A percentile compares a stretch with the other conserved stretches of the same genome.
These are phyloP conservation scores for Pseudochirops cupreus DNA, from an alignment of 2,797 vertebrate species.

Conservation along the genomic window DNA sequence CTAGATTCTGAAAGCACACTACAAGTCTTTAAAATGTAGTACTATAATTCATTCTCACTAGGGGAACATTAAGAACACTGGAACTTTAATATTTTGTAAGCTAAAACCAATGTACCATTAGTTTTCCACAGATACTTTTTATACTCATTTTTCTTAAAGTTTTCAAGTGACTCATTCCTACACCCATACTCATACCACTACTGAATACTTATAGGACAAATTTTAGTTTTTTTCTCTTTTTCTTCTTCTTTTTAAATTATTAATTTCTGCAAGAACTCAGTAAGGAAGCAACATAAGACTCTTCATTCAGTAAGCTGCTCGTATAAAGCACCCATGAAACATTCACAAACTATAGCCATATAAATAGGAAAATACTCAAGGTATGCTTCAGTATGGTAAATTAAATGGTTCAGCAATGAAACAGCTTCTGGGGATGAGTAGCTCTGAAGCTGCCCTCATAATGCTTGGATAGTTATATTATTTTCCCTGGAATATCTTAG, in stretches of 20 bases:
- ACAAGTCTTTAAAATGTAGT: slow-evolving; percentile 10
- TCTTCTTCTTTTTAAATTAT: neutral
- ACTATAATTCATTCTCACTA: neutral
- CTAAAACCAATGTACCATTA: neutral
- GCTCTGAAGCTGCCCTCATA: neutral
- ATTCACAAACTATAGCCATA: neutral
- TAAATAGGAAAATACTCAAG: neutral
- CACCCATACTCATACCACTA: neutral
- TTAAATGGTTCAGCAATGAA: neutral
- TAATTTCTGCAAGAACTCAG: neutral
- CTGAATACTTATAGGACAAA: neutral
- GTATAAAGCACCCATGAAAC: neutral
- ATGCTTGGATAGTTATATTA: neutral
- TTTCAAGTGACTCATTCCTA: neutral
- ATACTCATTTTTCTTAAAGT: slow-evolving; percentile 24
- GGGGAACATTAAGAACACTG: neutral
- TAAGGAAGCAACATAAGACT: neutral
- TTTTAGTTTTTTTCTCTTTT: neutral
- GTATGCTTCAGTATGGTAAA: neutral
- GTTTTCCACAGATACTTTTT: neutral
- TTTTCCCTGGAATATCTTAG: neutral
- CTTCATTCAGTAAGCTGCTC: neutral
- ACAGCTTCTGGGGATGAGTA: neutral
- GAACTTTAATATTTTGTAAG: neutral
- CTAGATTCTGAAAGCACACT: slow-evolving; percentile 5